Evolutionary conservation across 1,140 invertebrate genomes (phyloP), one percentile per base, ranked within the genome.

Genomic region (Grapholita molesta): DNA sequence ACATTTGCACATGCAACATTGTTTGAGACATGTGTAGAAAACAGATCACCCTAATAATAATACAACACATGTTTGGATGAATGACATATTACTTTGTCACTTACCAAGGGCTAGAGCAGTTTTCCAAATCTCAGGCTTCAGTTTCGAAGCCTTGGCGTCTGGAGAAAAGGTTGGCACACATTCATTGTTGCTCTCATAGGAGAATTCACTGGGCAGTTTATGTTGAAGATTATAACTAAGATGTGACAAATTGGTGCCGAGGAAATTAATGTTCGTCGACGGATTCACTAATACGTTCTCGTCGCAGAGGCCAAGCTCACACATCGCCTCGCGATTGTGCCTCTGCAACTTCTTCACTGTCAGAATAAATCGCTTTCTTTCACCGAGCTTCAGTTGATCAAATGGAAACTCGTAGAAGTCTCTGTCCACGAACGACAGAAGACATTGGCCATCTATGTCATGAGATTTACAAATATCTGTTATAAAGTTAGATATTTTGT

Each of bases 111-210:
- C 91, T 70, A 93, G 87, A 66, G 90, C 90, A 73, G 92, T 91
- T 81, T 93, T 93, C 92, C 92, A 93, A 64, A 93, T 81, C 74
- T 93, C 92, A 64, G 92, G 90, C 75, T 86, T 93, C 61, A 93
- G 78, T 80, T 80, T 89, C 38, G 92, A 93, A 68, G 92, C 90
- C 72, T 88, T 89, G 5, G 87, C 83, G 64, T 93, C 91, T 70
- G 85, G 79, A 24, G 82, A 76, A 67, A 84, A 91, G 71, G 76
- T 88, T 4, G 82, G 74, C 32, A 91, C 79, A 71, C 73, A 85
- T 69, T 92, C 90, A 42, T 80, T 72, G 71, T 82, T 90, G 65
- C 76, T 79, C 38, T 71, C 73, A 70, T 83, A 86, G 18, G 72
- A 24, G 57, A 86, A 68, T 64, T 90, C 87, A 80, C 69, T 83